These are phyloP conservation scores for Oreochromis aureus DNA, from an alignment of 2,113 vertebrate genomes.

Conservation along the genomic window DNA sequence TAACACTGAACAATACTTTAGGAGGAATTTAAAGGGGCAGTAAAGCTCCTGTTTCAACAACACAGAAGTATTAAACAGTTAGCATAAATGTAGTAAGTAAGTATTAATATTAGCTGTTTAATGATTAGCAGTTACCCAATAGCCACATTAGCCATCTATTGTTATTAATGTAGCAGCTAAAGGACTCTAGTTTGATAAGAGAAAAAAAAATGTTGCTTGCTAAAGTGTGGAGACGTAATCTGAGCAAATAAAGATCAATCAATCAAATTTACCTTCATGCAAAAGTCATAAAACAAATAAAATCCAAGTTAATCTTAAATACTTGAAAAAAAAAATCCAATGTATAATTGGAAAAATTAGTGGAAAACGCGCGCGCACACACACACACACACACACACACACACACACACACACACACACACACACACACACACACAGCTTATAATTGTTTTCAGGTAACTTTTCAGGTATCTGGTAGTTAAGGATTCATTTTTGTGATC, in stretches of 20 bases:
- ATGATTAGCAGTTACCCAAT: background rate
- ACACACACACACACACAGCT: background rate
- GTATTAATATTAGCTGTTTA: background rate
- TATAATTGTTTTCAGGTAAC: background rate
- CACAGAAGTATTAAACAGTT: no score
- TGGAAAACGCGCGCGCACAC: rapidly evolving
- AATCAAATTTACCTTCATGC: no score
- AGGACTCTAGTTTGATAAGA: background rate
- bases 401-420: background rate
- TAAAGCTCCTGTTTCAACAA: no score
- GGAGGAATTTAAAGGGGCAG: no score
- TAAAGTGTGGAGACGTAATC: background rate
- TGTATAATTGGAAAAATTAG: background rate
- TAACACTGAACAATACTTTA: no score
- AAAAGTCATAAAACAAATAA: background rate
- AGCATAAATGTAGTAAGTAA: background rate
- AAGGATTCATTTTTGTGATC: background rate
- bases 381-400: no score
- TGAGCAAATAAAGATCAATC: background rate
- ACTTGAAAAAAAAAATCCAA: background rate
- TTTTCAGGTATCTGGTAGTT: background rate
- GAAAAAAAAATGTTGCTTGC: background rate
- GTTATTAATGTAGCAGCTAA: background rate
- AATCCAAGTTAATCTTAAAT: background rate
- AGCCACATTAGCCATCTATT: background rate